Base-by-base conservation (phyloP, 2,888 invertebrate genomes). In the Heliconius charithonia region DNA sequence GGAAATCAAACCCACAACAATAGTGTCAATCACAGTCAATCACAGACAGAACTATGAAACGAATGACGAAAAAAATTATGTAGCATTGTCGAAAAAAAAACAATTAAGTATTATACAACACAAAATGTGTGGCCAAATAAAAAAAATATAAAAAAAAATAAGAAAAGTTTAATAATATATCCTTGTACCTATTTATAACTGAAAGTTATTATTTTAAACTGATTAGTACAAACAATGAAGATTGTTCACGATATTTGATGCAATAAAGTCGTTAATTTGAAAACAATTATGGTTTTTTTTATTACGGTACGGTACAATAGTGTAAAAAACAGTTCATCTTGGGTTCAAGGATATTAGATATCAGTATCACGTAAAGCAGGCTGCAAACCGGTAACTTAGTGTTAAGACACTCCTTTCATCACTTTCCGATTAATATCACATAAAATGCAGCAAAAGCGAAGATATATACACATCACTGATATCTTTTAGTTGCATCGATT, bases 251-350 rank as follows among this genome's bases (percentile, higher is more conserved):
- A 67, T 69, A 4, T 74, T 69, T 32, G n/a, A 67, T 45, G 62
- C 77, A 74, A 69, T 67, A 74, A 59, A 74, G n/a, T 59, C 37
- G 45, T 69, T 74, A 74, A 74, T 78, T 78, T 78, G 41, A 78
- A 74, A 62, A 67, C 69, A 78, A 78, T 74, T 72, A 74, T 62
- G 29, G 27, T 74, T 77, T n/a, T 63, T 27, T 63, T 32, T 32
- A 32, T 0, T 9, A 56, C 56, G 56, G 62, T 62, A 27, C 6
- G 16, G 27, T 27, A 13, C 6, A 25, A 63, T 63, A 25, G 63
- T 16, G 63, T 4, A 27, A 27, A 37, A 37, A 7, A 25, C n/a
- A 63, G 6, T 27, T 63, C 25, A 63, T 27, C 63, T 27, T 63
- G 2, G 63, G 16, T 59, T n/a, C 59, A 59, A 59, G 59, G 59